Conservation (phyloP, 2,113 vertebrate species). For the Microcebus jonahi region DNA sequence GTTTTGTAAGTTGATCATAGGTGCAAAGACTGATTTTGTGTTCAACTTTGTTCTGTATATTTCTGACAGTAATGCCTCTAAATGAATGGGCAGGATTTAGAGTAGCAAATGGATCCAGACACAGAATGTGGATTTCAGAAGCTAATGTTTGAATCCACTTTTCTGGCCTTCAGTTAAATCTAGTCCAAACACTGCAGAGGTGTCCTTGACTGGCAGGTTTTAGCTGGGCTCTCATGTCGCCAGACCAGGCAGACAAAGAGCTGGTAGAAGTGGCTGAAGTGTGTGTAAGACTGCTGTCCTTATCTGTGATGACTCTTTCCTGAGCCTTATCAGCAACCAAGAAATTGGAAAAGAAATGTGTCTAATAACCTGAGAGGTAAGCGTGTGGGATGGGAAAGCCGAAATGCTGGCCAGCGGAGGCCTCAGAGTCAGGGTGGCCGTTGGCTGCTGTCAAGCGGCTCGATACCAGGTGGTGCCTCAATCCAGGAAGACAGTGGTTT, state of each 20-base stretch:
- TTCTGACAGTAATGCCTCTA: neutral
- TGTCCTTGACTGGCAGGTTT: neutral
- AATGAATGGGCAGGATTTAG: neutral
- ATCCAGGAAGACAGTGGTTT: neutral
- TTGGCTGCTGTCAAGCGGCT: accelerated
- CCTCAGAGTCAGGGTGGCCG: neutral
- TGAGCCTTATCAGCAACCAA: neutral
- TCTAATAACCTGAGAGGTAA: neutral
- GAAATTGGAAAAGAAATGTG: neutral
- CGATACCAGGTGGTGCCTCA: neutral
- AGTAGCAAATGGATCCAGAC: neutral
- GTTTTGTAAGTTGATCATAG: neutral
- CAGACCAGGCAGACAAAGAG: neutral
- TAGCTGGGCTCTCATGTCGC: neutral
- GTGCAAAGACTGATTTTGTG: neutral
- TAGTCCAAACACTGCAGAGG: no score
- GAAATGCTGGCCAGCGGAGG: accelerated
- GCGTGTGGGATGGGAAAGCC: neutral
- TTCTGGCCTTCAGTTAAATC: neutral
- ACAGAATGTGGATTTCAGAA: neutral
- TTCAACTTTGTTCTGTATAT: neutral
- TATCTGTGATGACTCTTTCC: neutral
- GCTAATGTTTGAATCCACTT: neutral
- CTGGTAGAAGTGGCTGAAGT: neutral
- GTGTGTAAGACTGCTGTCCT: neutral